Percentiles rank a stretch among this genome's conserved stretches.
These are phyloP conservation scores for Rhingia campestris DNA, from an alignment of 2,888 invertebrate genomes.

Conservation along the genomic window DNA sequence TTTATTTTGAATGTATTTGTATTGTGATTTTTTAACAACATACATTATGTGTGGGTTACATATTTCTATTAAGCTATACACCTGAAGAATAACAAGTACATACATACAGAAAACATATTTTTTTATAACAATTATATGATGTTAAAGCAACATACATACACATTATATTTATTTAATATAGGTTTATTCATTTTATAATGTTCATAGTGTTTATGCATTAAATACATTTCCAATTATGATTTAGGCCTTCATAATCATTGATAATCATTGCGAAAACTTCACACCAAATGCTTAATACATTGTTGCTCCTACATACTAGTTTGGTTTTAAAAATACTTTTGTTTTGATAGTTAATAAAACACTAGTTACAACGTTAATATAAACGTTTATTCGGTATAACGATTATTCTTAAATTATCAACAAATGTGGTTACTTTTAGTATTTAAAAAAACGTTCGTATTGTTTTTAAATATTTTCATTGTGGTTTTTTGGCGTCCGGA, in stretches of 20 bases:
- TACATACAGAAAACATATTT: conserved; percentile 40
- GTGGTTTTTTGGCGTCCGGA: neutral
- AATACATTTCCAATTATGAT: conserved; percentile 11
- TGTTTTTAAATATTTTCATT: conserved; percentile 10
- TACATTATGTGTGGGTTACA: conserved; percentile 23
- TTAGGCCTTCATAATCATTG: conserved; percentile 20
- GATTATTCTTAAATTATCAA: conserved; percentile 8
- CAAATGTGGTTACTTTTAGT: neutral
- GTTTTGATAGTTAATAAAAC: neutral
- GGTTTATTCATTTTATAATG: conserved; percentile 1
- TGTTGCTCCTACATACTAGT: too few species aligned
- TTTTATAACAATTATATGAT: conserved; percentile 20
- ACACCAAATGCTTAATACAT: conserved; percentile 14
- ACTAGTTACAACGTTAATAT: conserved; percentile 8
- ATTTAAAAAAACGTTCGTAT: conserved; percentile 8
- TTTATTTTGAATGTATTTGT: conserved; percentile 19
- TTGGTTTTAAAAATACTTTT: too few species aligned
- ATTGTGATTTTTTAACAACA: conserved; percentile 1
- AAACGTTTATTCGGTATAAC: conserved; percentile 7
- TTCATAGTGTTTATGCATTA: neutral
- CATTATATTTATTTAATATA: neutral
- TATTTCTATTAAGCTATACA: conserved; percentile 26
- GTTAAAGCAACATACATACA: conserved; percentile 37
- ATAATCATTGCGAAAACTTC: conserved; percentile 6
- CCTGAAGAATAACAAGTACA: conserved; percentile 36